Conservation (phyloP, 2,888 invertebrate species). For the Parasteatoda lunata region DNA sequence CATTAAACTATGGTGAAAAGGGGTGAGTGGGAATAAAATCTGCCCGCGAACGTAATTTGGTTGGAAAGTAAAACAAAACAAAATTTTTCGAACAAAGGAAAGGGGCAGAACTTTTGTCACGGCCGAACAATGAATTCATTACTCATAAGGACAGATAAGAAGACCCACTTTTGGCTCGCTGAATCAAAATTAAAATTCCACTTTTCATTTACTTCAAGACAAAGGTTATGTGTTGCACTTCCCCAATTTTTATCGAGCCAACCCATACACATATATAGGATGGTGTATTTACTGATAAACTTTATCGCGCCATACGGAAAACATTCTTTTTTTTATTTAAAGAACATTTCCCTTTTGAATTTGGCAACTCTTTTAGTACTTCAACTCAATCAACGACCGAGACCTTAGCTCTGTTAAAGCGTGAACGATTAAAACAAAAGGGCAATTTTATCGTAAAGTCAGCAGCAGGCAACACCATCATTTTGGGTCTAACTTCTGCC, state of each 20-base stretch:
- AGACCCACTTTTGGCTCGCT: constrained; percentile 58
- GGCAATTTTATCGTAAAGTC: constrained; percentile 62
- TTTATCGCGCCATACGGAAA: constrained; percentile 64
- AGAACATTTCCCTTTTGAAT: constrained; percentile 31
- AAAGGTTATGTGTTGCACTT: constrained; percentile 39
- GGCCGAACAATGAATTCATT: constrained; percentile 61
- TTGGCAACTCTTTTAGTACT: constrained; percentile 53
- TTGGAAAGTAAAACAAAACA: constrained; percentile 36
- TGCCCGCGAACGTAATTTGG: constrained; percentile 33
- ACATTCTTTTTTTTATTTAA: constrained; percentile 27
- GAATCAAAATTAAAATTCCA: constrained; percentile 68
- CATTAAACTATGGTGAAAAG: constrained; percentile 15
- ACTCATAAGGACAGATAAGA: constrained; percentile 59
- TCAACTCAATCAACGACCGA: constrained; percentile 56
- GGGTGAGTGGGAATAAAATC: constrained; percentile 36
- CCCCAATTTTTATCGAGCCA: constrained; percentile 34
- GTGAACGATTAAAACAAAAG: constrained; percentile 63
- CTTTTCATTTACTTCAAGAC: constrained; percentile 64
- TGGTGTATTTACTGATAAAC: constrained; percentile 50
- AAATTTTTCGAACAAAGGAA: constrained; percentile 40
- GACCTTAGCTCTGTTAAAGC: constrained; percentile 23
- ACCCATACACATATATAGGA: constrained; percentile 22
- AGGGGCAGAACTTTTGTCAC: constrained; percentile 65
- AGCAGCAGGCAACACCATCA: constrained; percentile 24
- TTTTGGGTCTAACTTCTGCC: constrained; percentile 26